phyloP scores from a whole-genome alignment of 2,797 vertebrate species.

The Chrosomus eos region DNA sequence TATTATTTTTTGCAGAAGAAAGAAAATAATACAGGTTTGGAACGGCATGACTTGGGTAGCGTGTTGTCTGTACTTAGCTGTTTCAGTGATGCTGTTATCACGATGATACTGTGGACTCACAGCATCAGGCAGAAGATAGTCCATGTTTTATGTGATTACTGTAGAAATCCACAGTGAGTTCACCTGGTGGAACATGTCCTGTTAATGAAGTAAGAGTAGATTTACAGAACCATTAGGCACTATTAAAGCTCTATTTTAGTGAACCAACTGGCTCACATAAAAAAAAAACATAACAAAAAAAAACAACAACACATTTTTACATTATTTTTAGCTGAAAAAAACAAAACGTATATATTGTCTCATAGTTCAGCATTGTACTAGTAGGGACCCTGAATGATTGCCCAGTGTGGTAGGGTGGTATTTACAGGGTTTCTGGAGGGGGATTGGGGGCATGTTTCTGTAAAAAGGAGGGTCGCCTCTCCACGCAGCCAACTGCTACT shows the following conservation, averaged over 20 bases:
- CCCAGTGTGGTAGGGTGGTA: constrained; percentile 55
- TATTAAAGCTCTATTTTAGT: neutral
- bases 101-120: neutral
- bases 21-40: neutral
- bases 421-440: constrained; percentile 55
- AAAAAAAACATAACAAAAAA: neutral
- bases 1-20: neutral
- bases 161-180: constrained; percentile 25
- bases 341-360: neutral
- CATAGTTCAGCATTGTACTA: neutral
- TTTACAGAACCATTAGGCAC: constrained; percentile 3
- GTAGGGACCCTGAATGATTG: constrained; percentile 13
- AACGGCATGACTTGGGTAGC: neutral
- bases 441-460: constrained; percentile 63
- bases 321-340: neutral
- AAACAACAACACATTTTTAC: neutral
- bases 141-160: constrained; percentile 26
- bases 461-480: constrained; percentile 62
- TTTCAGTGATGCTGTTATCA: constrained; percentile 4
- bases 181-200: constrained; percentile 12
- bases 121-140: neutral
- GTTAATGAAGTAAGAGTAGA: constrained; percentile 9
- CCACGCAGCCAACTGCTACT: constrained; percentile 66
- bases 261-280: neutral
- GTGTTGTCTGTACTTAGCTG: neutral